A percentile compares a stretch with the other conserved stretches of the same genome.
Evolutionary conservation across 2,797 vertebrate genomes (phyloP).

Genomic region (Enteromius paludinosus): DNA sequence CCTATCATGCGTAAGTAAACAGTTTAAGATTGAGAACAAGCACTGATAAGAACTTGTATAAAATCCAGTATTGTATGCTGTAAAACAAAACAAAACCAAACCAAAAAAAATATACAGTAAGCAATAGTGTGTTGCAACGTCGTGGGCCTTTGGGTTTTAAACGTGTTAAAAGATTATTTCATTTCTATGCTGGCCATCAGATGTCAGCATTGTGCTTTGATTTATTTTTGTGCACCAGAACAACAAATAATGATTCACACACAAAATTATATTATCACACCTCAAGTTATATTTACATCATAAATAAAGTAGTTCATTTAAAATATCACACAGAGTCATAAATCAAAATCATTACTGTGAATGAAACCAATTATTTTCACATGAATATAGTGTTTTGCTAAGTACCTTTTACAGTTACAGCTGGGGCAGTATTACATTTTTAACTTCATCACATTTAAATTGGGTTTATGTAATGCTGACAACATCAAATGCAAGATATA

Average conservation of each 20-base stretch:
- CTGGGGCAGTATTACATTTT: neutral
- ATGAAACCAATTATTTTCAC: neutral
- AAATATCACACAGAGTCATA: constrained; percentile 39
- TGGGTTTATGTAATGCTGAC: neutral
- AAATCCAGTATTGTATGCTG: too few species aligned
- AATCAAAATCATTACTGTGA: neutral
- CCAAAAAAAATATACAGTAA: neutral
- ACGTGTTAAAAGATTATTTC: neutral
- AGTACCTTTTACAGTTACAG: constrained; percentile 28
- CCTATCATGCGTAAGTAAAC: too few species aligned
- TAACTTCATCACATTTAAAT: neutral
- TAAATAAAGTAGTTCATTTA: constrained; percentile 55
- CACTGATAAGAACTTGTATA: neutral
- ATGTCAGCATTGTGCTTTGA: constrained; percentile 35
- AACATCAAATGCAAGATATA: constrained; percentile 3
- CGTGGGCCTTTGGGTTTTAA: neutral
- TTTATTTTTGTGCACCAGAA: neutral
- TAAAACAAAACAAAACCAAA: neutral
- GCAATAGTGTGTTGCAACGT: neutral
- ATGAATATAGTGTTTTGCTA: constrained; percentile 30
- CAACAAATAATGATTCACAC: constrained; percentile 4
- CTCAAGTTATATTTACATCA: constrained; percentile 54
- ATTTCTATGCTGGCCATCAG: constrained; percentile 7
- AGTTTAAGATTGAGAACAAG: neutral
- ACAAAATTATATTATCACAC: constrained; percentile 22